These are phyloP conservation scores for Orthosia gracilis DNA, from an alignment of 2,888 invertebrate genomes.

Conservation along the genomic window DNA sequence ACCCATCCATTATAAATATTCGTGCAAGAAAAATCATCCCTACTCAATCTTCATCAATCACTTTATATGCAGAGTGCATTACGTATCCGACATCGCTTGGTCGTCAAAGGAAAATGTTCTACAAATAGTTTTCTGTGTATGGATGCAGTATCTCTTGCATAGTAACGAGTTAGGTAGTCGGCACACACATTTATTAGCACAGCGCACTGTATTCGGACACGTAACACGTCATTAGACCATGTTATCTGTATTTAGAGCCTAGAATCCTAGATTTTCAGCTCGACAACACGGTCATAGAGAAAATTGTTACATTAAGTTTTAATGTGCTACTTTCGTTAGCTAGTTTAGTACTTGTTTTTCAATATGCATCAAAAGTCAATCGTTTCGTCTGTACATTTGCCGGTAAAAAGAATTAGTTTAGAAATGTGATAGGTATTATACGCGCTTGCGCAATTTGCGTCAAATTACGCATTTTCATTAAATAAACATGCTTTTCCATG, in stretches of 20 bases:
- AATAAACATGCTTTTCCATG: conserved; percentile 37
- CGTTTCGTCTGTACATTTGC: neutral
- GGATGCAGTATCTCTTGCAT: conserved; percentile 51
- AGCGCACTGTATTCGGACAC: conserved; percentile 35
- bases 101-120: conserved; percentile 30
- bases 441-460: conserved; percentile 26
- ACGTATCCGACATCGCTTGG: conserved; percentile 12
- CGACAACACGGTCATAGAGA: conserved; percentile 21
- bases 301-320: conserved; percentile 18
- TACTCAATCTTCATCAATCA: conserved; percentile 32
- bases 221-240: conserved; percentile 39
- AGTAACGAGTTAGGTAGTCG: conserved; percentile 45
- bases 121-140: conserved; percentile 45
- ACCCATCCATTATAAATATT: conserved; percentile 22
- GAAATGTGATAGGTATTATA: neutral
- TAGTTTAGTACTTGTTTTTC: conserved; percentile 1
- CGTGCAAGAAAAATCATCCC: neutral
- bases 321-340: conserved; percentile 18
- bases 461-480: conserved; percentile 30
- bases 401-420: neutral
- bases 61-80: conserved; percentile 31
- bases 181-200: conserved; percentile 44
- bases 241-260: conserved; percentile 51
- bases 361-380: neutral
- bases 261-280: conserved; percentile 42